phyloP scores from a whole-genome alignment of 2,113 vertebrate genomes.

The Corythoichthys haematopterus region DNA sequence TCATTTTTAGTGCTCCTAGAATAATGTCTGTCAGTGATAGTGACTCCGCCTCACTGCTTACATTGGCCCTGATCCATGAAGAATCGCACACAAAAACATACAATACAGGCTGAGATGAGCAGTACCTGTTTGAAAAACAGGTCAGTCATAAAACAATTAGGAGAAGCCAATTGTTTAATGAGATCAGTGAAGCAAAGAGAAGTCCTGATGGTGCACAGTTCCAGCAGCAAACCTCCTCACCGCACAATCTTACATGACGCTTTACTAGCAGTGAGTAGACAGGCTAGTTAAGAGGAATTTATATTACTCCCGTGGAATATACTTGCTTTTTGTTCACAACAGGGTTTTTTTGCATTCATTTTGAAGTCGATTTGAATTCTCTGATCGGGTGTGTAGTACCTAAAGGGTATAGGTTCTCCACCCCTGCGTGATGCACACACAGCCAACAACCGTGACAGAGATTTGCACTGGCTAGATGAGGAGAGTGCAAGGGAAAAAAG shows the following conservation, averaged over 20 bases:
- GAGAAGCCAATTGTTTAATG: not conserved
- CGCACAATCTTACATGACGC: not conserved
- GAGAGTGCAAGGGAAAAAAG: conserved; percentile 20
- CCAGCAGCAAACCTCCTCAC: not conserved
- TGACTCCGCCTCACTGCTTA: conserved; percentile 1
- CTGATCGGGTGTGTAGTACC: not conserved
- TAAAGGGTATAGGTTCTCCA: not conserved
- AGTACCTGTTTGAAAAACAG: not conserved
- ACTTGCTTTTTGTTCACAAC: not conserved
- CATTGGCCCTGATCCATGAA: not conserved
- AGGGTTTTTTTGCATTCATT: not conserved
- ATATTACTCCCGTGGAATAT: conserved; percentile 6
- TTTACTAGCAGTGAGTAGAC: not conserved
- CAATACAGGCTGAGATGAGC: not conserved
- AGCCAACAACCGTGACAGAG: not conserved
- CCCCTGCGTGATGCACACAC: not conserved
- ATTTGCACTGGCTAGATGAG: conserved; percentile 25
- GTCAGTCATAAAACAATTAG: not conserved
- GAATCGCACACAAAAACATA: not conserved
- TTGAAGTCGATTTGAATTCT: not conserved
- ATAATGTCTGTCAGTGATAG: not conserved
- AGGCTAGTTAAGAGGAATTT: not conserved
- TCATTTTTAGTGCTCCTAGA: conserved; percentile 13
- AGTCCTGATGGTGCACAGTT: not conserved
- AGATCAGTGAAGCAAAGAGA: not conserved